Conservation (phyloP, 2,797 vertebrate species). For the Pipistrellus kuhlii region DNA sequence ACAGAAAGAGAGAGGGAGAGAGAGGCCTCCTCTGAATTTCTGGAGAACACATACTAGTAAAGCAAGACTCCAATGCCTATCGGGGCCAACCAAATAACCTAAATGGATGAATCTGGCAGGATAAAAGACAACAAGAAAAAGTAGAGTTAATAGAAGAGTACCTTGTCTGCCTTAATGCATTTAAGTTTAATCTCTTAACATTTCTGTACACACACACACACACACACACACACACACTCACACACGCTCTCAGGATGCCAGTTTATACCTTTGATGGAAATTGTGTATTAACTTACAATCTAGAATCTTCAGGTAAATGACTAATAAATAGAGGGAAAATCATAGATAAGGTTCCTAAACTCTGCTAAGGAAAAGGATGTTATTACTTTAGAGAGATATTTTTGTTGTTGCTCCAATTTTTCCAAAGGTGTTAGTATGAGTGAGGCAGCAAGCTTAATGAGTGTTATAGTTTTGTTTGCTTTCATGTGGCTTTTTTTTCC, state of each 20-base stretch:
- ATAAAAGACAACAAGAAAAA: background rate
- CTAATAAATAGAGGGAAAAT: conserved; percentile 29
- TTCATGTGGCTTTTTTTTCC: background rate
- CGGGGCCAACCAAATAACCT: background rate
- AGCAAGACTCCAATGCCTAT: background rate
- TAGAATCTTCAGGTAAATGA: conserved; percentile 45
- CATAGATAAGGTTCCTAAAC: conserved; percentile 37
- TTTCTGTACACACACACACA: background rate
- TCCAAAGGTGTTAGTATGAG: conserved; percentile 29
- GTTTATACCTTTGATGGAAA: conserved; percentile 27
- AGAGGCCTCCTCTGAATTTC: background rate
- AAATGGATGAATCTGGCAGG: background rate
- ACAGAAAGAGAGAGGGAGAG: too few relatives aligned
- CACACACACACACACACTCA: background rate
- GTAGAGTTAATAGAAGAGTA: background rate
- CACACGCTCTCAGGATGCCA: background rate
- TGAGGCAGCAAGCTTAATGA: background rate
- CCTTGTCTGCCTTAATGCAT: background rate
- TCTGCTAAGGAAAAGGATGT: conserved; percentile 5
- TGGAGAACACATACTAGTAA: background rate
- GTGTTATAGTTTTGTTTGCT: background rate
- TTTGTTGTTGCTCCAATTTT: conserved; percentile 42
- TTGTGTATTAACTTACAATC: conserved; percentile 30
- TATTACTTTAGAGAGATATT: conserved; percentile 31
- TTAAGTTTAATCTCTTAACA: conserved; percentile 22